Evolutionary conservation across 2,113 vertebrate genomes (phyloP), one percentile per base, ranked within the genome.

Genomic region (Coturnix japonica): DNA sequence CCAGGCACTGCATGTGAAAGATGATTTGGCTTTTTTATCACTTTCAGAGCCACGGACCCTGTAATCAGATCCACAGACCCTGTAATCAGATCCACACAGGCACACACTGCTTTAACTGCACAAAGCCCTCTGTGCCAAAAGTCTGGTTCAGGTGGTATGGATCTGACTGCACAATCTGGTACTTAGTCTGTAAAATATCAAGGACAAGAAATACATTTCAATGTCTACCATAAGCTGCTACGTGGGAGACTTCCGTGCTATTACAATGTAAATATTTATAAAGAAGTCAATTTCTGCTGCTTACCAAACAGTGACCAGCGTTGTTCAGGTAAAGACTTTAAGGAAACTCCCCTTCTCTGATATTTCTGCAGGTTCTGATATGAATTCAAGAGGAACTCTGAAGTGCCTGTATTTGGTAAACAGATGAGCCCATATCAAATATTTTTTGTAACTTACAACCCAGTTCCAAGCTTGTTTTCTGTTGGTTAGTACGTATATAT

Each of bases 41-140:
- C 2, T 5, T 31, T 57, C 14, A 73, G 39, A 85, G 18, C 15
- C 6, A 49, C 0, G 0, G 60, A 46, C 33, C 2, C n/a, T 49
- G 33, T 44, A 31, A 30, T 13, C 46, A 14, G 57, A 49, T 61
- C 72, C 35, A 13, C 14, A n/a, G 60, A 46, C 33, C 2, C n/a
- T 49, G 33, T 44, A 31, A 30, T 13, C 46, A 14, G 57, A 49
- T 61, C 72, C 35, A 13, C 14, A n/a, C 8, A 7, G 8, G 1
- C 20, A 23, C 47, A 39, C 0, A 1, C 4, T n/a, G 57, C 70
- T 81, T 41, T 59, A 67, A 37, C 2, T 9, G 25, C 56, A 56
- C 43, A 64, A 46, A 39, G 3, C 3, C 66, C 81, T 65, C 26
- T 13, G 3, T 17, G 35, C 30, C 74, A 60, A 73, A 37, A 26